A percentile compares a stretch with the other conserved stretches of the same genome.
These are phyloP conservation scores for Camelus dromedarius DNA, from an alignment of 2,113 vertebrate genomes.

Conservation along the genomic window DNA sequence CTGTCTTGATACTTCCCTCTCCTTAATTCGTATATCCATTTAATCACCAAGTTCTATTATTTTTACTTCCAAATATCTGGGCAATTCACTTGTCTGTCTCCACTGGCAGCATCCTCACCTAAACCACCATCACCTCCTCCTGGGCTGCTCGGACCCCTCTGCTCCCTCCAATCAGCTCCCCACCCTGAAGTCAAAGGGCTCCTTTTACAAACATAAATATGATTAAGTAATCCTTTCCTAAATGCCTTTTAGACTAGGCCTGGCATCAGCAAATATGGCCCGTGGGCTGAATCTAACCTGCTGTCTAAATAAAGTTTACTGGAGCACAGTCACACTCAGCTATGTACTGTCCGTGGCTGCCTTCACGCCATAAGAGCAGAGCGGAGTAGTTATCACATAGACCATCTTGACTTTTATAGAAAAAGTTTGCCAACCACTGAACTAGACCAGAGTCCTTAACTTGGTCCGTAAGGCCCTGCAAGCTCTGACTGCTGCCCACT, in stretches of 20 bases:
- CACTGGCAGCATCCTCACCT: background rate
- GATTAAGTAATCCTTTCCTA: background rate
- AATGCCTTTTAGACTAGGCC: background rate
- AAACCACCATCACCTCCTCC: background rate
- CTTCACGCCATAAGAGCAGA: background rate
- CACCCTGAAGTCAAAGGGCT: background rate
- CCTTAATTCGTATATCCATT: background rate
- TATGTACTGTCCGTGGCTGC: rapidly evolving
- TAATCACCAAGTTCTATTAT: background rate
- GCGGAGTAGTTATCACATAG: background rate
- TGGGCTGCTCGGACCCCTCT: background rate
- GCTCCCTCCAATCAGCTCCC: background rate
- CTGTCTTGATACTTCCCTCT: background rate
- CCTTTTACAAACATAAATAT: background rate
- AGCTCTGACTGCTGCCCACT: background rate
- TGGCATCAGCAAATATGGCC: background rate
- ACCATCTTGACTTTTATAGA: background rate
- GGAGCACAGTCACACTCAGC: background rate
- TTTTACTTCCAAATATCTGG: background rate
- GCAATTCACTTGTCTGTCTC: background rate
- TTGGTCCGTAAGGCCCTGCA: background rate
- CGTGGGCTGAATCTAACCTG: background rate
- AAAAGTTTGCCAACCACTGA: background rate
- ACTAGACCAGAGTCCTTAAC: background rate
- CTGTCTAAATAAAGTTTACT: background rate